Evolutionary conservation across 2,888 invertebrate species (phyloP).

Genomic region (Microchrysa polita): DNA sequence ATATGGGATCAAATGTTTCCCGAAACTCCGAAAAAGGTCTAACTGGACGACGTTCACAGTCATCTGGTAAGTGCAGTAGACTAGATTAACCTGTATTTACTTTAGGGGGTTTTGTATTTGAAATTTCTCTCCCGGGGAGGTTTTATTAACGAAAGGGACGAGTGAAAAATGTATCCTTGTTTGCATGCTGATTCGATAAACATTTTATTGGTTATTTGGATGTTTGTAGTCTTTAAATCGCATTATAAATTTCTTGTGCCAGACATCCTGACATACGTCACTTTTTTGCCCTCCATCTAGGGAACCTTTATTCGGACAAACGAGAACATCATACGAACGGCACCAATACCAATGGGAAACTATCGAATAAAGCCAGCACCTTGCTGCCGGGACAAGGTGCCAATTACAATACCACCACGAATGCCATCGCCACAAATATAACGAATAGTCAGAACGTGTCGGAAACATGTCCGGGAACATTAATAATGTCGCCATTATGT

Average conservation of each 20-base stretch:
- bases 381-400: slow-evolving; percentile 30
- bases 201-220: background rate
- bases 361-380: slow-evolving; percentile 35
- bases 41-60: slow-evolving; percentile 52
- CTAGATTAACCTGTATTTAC: too few relatives aligned
- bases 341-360: slow-evolving; percentile 6
- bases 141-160: too few relatives aligned
- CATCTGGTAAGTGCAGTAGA: slow-evolving; percentile 50
- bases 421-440: slow-evolving; percentile 19
- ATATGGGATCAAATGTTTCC: slow-evolving; percentile 83
- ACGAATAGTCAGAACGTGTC: slow-evolving; percentile 31
- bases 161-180: too few relatives aligned
- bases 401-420: slow-evolving; percentile 3
- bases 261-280: background rate
- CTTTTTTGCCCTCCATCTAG: slow-evolving; percentile 24
- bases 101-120: slow-evolving; percentile 4
- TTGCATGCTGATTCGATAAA: background rate
- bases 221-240: background rate
- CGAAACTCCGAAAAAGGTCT: slow-evolving; percentile 74
- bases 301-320: slow-evolving; percentile 42
- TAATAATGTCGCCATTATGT: slow-evolving; percentile 47
- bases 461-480: slow-evolving; percentile 44
- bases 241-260: too few relatives aligned
- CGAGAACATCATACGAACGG: slow-evolving; percentile 30
- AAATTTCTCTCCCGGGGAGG: too few relatives aligned